Evolutionary conservation across 1,140 invertebrate species (phyloP).

Genomic region (Brachionus rubens): DNA sequence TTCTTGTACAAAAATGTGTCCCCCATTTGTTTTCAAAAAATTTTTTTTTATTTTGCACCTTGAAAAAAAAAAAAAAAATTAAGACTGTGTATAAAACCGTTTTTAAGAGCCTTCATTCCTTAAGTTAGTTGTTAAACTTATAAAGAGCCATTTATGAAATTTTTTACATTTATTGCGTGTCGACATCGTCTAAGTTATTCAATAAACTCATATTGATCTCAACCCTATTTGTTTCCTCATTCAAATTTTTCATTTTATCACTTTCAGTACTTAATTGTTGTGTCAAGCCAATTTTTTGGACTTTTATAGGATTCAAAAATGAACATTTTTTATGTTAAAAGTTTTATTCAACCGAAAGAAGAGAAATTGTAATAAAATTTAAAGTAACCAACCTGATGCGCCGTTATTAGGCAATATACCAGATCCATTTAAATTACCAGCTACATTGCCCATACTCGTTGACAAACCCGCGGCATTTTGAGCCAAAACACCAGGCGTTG

Average conservation of each 20-base stretch:
- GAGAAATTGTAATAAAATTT: neutral
- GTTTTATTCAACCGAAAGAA: neutral
- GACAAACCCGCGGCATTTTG: conserved; percentile 21
- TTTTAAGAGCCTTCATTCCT: neutral
- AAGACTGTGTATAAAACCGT: too few species aligned
- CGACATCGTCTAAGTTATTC: neutral
- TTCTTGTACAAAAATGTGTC: neutral
- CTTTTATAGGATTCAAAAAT: neutral
- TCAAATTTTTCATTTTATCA: neutral
- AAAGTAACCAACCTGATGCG: conserved; percentile 27
- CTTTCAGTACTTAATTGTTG: neutral
- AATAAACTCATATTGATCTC: conserved; percentile 26
- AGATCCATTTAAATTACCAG: conserved; percentile 24
- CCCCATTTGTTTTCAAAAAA: neutral
- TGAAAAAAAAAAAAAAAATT: neutral
- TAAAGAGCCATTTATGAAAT: neutral
- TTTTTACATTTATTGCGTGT: neutral
- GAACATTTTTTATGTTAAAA: neutral
- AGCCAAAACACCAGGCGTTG: conserved; percentile 23
- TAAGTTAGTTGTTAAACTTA: conserved; percentile 11
- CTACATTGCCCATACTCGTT: conserved; percentile 38
- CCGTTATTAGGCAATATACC: conserved; percentile 38
- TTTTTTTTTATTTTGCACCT: conserved; percentile 34
- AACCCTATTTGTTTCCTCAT: conserved; percentile 10
- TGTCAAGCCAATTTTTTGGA: neutral